Evolutionary conservation across 2,888 invertebrate species (phyloP).

Genomic region (Neoascia interrupta): DNA sequence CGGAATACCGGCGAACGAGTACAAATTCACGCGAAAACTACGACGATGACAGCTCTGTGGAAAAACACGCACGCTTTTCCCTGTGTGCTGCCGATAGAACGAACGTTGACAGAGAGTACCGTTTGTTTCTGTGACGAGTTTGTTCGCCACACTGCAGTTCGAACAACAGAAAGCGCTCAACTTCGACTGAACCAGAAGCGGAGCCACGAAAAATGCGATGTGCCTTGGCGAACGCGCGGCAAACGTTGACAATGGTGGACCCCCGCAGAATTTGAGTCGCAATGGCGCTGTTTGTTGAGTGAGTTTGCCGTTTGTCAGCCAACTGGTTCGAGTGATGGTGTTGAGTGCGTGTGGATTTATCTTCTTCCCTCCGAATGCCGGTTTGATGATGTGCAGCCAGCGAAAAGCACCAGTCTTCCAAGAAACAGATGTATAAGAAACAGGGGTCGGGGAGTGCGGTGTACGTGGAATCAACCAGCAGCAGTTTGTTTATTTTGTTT

Average conservation of each 20-base stretch:
- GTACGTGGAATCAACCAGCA: no score
- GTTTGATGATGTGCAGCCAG: conserved; percentile 5
- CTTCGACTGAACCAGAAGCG: conserved; percentile 74
- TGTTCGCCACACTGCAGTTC: conserved; percentile 70
- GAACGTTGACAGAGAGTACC: conserved; percentile 54
- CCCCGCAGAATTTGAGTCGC: conserved; percentile 43
- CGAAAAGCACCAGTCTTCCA: conserved; percentile 19
- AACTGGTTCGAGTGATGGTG: conserved; percentile 35
- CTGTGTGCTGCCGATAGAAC: no score
- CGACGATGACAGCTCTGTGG: conserved; percentile 53
- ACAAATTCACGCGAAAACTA: conserved; percentile 55
- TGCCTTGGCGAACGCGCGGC: conserved; percentile 68
- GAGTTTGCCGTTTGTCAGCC: conserved; percentile 5
- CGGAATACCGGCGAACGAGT: conserved; percentile 58
- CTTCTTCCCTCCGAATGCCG: conserved; percentile 20
- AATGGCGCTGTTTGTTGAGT: conserved; percentile 26
- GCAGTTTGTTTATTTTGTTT: conserved; percentile 44
- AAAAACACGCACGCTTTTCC: conserved; percentile 62
- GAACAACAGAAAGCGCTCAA: conserved; percentile 77
- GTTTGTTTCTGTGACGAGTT: conserved; percentile 46
- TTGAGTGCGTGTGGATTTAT: conserved; percentile 26
- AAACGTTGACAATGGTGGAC: conserved; percentile 33
- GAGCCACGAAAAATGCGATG: conserved; percentile 68
- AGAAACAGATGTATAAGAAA: no score
- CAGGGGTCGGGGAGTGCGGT: no score